These are phyloP conservation scores for Erebia aethiops DNA, from an alignment of 2,888 invertebrate species.

Conservation along the genomic window DNA sequence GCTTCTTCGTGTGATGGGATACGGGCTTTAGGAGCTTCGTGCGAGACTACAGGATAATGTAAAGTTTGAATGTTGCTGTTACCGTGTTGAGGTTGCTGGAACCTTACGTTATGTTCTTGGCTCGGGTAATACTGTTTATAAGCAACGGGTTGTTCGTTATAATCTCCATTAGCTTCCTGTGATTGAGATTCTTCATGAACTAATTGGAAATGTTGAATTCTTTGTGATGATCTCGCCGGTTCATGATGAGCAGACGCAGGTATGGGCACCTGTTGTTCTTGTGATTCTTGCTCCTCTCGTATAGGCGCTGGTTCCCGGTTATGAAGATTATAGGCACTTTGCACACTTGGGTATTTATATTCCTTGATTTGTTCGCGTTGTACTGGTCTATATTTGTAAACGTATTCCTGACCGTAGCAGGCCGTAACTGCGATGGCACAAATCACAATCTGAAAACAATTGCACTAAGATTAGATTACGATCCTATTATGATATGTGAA, in stretches of 20 bases:
- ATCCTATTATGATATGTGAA: background rate
- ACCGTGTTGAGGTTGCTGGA: conserved; percentile 33
- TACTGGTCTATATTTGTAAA: conserved; percentile 54
- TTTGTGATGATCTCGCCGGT: conserved; percentile 61
- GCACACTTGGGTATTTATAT: conserved; percentile 56
- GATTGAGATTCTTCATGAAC: conserved; percentile 58
- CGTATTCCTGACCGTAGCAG: conserved; percentile 58
- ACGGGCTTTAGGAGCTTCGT: conserved; percentile 49
- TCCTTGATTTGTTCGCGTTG: conserved; percentile 59
- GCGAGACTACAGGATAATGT: conserved; percentile 50
- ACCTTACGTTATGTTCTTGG: conserved; percentile 38
- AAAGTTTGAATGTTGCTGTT: conserved; percentile 40
- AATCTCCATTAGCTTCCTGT: conserved; percentile 55
- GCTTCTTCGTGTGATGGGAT: conserved; percentile 46
- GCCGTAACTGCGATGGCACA: conserved; percentile 53
- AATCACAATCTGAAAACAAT: conserved; percentile 61
- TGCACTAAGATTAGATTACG: background rate
- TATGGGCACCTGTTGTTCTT: conserved; percentile 25
- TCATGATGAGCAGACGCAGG: conserved; percentile 41
- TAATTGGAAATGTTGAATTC: conserved; percentile 55
- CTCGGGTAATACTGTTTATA: conserved; percentile 46
- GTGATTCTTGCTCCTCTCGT: conserved; percentile 53
- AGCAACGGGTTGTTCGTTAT: conserved; percentile 50
- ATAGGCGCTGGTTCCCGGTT: conserved; percentile 58
- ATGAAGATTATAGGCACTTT: conserved; percentile 41